phyloP scores from a whole-genome alignment of 2,797 vertebrate species.

The Leptodactylus fallax region DNA sequence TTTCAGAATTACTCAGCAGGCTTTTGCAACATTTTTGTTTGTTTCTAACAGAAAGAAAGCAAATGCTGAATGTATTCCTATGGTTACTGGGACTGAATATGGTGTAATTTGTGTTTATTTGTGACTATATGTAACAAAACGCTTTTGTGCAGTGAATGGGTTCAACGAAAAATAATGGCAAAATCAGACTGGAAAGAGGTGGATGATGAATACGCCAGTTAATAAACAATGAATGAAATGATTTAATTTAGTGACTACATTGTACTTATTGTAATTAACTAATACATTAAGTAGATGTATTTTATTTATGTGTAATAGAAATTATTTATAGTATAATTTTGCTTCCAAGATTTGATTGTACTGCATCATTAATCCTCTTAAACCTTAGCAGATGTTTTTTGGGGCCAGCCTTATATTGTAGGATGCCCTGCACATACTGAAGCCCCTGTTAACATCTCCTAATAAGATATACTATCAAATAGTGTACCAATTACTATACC shows the following conservation, averaged over 20 bases:
- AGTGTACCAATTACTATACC: neutral
- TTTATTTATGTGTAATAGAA: neutral
- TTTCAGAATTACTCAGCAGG: constrained; percentile 31
- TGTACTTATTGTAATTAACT: neutral
- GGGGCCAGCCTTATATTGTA: too few species aligned
- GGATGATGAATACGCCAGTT: neutral
- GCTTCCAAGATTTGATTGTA: too few species aligned
- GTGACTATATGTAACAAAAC: constrained; percentile 40
- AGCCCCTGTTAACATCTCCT: too few species aligned
- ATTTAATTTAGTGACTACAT: neutral
- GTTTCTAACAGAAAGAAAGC: neutral
- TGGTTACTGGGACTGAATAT: constrained; percentile 19
- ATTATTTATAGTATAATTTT: neutral
- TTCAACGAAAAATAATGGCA: neutral
- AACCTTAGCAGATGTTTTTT: too few species aligned
- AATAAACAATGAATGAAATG: neutral
- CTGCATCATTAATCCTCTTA: too few species aligned
- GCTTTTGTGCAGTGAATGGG: constrained; percentile 19
- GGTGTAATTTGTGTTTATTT: constrained; percentile 48
- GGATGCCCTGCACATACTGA: too few species aligned
- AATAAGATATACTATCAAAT: too few species aligned
- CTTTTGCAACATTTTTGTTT: constrained; percentile 4
- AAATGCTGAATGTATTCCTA: constrained; percentile 13
- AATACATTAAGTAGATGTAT: neutral
- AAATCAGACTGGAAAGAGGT: neutral